Base-by-base conservation (phyloP, 2,888 invertebrate genomes). In the Oligia fasciuncula region DNA sequence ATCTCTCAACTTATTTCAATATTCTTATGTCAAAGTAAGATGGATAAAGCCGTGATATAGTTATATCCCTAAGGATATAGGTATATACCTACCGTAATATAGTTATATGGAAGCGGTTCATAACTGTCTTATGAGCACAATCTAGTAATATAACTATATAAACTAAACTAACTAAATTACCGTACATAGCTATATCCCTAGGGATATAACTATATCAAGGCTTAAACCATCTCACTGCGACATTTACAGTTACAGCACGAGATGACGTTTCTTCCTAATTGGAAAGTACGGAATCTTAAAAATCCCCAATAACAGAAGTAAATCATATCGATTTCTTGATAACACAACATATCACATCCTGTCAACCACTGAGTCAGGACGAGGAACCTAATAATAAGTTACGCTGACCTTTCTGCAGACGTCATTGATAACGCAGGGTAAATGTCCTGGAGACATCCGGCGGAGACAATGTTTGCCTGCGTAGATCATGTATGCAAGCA, bases 381-480 rank as follows among this genome's bases (percentile, higher is more conserved):
- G 86, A 88, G 88, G 91, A 89, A 93, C 91, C 90, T 91, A 91
- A 91, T 90, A 84, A 89, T 91, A 91, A 92, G 91, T 92, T 90
- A 92, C 90, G 83, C 82, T 90, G 90, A 89, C 87, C 91, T 93
- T 91, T 92, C 92, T 85, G 83, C 85, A 87, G 89, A 91, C 91
- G 91, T 87, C 84, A 88, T 70, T 90, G 95, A 95, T 95, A 95
- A 94, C 86, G 75, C 85, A 84, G 93, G 92, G 92, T 93, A 93
- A 91, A 93, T 90, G 94, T 93, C 93, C 94, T 93, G 91, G 82
- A 91, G 91, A 92, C 91, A 91, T 92, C 92, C 92, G 89, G 84
- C 77, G 82, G 80, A 88, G 83, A 85, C 86, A 82, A 82, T 67
- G 83, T 35, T 69, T 66, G 71, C 71, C 19, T 71, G 43, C 73